Evolutionary conservation across 2,888 invertebrate species (phyloP).

Genomic region (Apoderus coryli): DNA sequence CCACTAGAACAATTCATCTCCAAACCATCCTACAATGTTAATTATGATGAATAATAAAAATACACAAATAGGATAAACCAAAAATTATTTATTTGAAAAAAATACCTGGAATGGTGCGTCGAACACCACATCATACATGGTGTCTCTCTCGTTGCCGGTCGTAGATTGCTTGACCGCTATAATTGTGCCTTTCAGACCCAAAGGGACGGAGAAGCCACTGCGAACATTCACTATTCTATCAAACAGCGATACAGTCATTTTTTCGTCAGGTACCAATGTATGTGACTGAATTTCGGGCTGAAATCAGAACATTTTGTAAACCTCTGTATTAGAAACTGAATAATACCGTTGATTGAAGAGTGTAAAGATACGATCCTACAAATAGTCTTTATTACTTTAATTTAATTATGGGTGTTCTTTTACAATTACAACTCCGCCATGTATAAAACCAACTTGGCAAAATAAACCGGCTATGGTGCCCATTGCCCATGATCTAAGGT

Average conservation of each 20-base stretch:
- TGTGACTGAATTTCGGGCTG: slow-evolving; percentile 34
- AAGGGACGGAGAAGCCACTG: slow-evolving; percentile 60
- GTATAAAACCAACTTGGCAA: slow-evolving; percentile 3
- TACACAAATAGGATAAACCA: too few relatives aligned
- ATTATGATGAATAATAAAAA: too few relatives aligned
- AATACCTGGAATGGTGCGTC: slow-evolving; percentile 65
- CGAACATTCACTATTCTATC: slow-evolving; percentile 76
- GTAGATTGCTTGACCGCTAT: slow-evolving; percentile 44
- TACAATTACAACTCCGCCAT: too few relatives aligned
- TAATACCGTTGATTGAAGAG: too few relatives aligned
- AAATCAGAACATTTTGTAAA: slow-evolving; percentile 16
- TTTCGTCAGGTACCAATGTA: slow-evolving; percentile 49
- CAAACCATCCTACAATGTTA: slow-evolving; percentile 51
- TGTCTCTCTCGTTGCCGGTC: slow-evolving; percentile 30
- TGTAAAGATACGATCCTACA: too few relatives aligned
- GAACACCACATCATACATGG: slow-evolving; percentile 66
- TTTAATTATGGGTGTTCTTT: too few relatives aligned
- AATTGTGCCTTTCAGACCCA: slow-evolving; percentile 73
- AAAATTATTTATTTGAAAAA: too few relatives aligned
- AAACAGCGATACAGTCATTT: slow-evolving; percentile 50
- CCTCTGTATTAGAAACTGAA: too few relatives aligned
- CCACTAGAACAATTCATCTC: slow-evolving; percentile 35
- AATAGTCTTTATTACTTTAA: too few relatives aligned
- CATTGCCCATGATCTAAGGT: too few relatives aligned
- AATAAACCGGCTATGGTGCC: too few relatives aligned